A percentile compares a stretch with the other conserved stretches of the same genome.
These are phyloP conservation scores for Ceratosolen solmsi DNA, from an alignment of 1,140 invertebrate species.

Conservation along the genomic window DNA sequence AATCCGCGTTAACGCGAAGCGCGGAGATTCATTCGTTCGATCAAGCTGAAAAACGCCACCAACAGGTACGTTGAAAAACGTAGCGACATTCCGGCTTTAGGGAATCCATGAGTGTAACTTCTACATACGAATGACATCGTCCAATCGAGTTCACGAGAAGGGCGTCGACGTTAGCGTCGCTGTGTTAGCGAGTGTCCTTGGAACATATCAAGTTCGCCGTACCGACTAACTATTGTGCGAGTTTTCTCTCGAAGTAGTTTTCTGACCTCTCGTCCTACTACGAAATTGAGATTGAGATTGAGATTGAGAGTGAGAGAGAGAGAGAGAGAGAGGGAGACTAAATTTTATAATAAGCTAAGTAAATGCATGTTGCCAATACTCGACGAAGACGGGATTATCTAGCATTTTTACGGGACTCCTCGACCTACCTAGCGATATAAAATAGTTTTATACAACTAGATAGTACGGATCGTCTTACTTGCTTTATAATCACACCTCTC, in stretches of 20 bases:
- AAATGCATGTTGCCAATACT: no score
- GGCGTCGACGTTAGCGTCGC: constrained; percentile 23
- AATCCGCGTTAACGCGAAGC: background rate
- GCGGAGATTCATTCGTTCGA: background rate
- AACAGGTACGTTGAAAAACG: background rate
- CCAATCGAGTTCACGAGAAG: constrained; percentile 53
- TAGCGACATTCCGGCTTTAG: no score
- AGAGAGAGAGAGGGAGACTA: no score
- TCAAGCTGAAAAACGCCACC: background rate
- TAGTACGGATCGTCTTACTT: no score
- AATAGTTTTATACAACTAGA: no score
- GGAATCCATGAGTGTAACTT: constrained; percentile 11
- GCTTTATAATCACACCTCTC: no score
- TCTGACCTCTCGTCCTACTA: constrained; percentile 38
- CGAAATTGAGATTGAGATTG: no score
- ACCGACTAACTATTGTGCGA: constrained; percentile 55
- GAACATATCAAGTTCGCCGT: constrained; percentile 53
- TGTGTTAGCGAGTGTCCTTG: constrained; percentile 51
- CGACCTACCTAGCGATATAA: no score
- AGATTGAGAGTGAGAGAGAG: no score
- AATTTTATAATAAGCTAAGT: no score
- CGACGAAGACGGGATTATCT: no score
- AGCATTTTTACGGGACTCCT: no score
- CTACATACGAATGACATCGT: constrained; percentile 52
- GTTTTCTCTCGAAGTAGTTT: constrained; percentile 45